Percentiles rank a stretch among this genome's conserved stretches.
Conservation (phyloP, 2,797 vertebrate species). For the Leontopithecus rosalia region DNA sequence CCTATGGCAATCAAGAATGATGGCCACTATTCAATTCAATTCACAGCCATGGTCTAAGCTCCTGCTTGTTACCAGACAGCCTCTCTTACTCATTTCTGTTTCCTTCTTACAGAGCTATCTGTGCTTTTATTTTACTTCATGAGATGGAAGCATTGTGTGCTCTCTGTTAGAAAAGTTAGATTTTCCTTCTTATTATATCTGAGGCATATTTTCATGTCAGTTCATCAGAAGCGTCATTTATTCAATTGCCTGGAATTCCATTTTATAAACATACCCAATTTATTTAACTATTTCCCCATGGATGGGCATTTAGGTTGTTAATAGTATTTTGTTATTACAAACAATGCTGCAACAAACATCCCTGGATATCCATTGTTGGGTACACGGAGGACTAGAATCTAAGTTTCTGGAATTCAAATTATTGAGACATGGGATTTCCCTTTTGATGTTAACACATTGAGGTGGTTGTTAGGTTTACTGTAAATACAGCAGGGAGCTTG, state of each 20-base stretch:
- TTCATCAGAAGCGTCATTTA: not conserved
- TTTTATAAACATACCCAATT: not conserved
- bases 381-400: not conserved
- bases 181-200: not conserved
- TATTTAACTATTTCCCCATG: not conserved
- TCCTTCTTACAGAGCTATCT: not conserved
- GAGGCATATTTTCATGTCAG: not conserved
- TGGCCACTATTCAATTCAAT: not conserved
- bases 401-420: not conserved
- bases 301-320: not conserved
- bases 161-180: not conserved
- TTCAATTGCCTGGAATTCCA: not conserved
- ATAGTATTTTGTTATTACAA: not conserved
- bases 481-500: not conserved
- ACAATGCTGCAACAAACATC: not conserved
- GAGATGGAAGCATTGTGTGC: not conserved
- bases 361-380: not conserved
- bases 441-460: not conserved
- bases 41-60: not conserved
- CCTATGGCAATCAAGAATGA: not conserved
- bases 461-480: not conserved
- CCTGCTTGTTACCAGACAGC: not conserved
- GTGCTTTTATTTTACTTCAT: not conserved
- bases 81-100: not conserved
- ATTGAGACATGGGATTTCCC: not conserved